Evolutionary conservation across 2,797 vertebrate genomes (phyloP).

Genomic region (Atherinosoma microstoma): DNA sequence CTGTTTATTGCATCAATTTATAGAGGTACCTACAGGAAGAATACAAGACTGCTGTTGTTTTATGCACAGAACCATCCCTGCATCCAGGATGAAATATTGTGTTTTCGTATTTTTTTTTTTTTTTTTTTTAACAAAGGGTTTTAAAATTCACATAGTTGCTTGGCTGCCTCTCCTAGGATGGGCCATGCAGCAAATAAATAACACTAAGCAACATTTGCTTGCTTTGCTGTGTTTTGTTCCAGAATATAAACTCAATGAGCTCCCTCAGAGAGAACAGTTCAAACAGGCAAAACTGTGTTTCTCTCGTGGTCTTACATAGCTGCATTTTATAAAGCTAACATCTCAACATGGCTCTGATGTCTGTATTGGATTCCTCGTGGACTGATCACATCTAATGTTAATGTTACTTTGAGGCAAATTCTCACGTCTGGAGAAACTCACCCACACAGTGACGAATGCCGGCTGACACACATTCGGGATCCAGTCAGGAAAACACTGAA

Average conservation of each 20-base stretch:
- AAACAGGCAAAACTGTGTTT: slow-evolving; percentile 56
- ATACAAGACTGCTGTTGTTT: not conserved
- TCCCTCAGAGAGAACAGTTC: slow-evolving; percentile 48
- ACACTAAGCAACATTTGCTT: slow-evolving; percentile 20
- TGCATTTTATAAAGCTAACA: slow-evolving; percentile 48
- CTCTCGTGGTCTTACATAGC: slow-evolving; percentile 32
- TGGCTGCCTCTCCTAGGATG: slow-evolving; percentile 9
- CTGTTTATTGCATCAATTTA: not conserved
- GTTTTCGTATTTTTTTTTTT: not conserved
- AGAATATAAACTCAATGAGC: slow-evolving; percentile 39
- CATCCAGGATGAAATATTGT: not conserved
- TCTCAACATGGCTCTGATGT: slow-evolving; percentile 57
- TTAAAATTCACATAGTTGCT: slow-evolving; percentile 33
- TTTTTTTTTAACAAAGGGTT: not conserved
- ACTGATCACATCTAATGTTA: slow-evolving; percentile 64
- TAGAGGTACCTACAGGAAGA: not conserved
- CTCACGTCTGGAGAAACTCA: slow-evolving; percentile 46
- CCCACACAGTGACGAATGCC: slow-evolving; percentile 41
- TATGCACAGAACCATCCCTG: not conserved
- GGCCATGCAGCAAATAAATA: slow-evolving; percentile 17
- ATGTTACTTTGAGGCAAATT: slow-evolving; percentile 38
- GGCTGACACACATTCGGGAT: slow-evolving; percentile 54
- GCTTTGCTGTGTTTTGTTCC: slow-evolving; percentile 11
- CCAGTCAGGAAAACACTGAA: slow-evolving; percentile 23
- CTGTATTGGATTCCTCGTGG: slow-evolving; percentile 60